A percentile compares a stretch with the other conserved stretches of the same genome.
Evolutionary conservation across 64 coral and sea anemone species (phyloP).

Genomic region (Dendronephthya gigantea): DNA sequence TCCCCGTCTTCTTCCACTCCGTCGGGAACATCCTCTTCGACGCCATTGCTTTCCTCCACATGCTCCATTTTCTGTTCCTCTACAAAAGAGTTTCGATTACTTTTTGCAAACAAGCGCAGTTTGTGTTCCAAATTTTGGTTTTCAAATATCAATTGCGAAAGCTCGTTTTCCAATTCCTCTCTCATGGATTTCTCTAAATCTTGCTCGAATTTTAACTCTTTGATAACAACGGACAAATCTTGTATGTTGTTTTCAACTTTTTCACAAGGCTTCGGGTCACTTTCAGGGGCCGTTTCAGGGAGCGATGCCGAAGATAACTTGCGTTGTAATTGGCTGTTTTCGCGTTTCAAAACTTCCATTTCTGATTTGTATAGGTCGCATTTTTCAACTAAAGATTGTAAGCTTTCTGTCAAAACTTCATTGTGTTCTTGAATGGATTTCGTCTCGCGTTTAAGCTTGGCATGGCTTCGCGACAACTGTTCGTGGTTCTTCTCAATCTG

Average conservation of each 20-base stretch:
- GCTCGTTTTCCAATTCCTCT: conserved; percentile 65
- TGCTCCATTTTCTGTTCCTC: neutral
- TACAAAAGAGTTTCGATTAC: neutral
- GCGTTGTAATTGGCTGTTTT: conserved; percentile 57
- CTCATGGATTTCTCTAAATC: conserved; percentile 50
- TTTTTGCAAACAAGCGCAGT: conserved; percentile 45
- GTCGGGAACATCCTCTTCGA: too few species aligned
- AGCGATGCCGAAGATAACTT: conserved; percentile 45
- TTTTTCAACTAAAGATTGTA: conserved; percentile 69
- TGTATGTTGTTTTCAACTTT: neutral
- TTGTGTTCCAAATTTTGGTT: conserved; percentile 78
- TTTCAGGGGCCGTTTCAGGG: conserved; percentile 55
- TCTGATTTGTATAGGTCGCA: conserved; percentile 78
- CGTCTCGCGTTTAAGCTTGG: conserved; percentile 68
- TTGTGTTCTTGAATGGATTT: conserved; percentile 58
- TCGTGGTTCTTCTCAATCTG: conserved; percentile 70
- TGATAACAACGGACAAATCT: conserved; percentile 31
- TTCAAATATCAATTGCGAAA: conserved; percentile 73
- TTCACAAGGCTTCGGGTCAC: conserved; percentile 50
- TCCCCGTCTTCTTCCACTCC: neutral
- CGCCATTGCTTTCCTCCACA: neutral
- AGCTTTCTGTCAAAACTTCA: conserved; percentile 59
- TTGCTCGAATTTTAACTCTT: conserved; percentile 71
- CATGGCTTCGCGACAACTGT: conserved; percentile 63
- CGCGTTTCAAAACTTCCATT: conserved; percentile 58